A percentile compares a stretch with the other conserved stretches of the same genome.
These are phyloP conservation scores for Argynnis bischoffii DNA, from an alignment of 2,888 invertebrate genomes.

Conservation along the genomic window DNA sequence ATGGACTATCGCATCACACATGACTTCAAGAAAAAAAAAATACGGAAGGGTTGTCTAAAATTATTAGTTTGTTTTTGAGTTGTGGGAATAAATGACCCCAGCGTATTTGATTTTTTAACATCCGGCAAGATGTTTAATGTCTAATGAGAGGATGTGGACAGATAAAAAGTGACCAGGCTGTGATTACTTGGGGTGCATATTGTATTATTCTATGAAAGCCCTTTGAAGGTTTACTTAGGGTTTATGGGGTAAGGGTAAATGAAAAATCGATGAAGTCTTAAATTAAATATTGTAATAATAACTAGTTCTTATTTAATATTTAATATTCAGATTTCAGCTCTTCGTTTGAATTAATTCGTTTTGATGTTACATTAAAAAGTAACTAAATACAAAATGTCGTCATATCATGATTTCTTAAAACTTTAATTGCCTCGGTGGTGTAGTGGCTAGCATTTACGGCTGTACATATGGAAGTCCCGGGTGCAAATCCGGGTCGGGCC, in stretches of 20 bases:
- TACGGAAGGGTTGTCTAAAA: conserved; percentile 78
- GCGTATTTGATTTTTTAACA: conserved; percentile 61
- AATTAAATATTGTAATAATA: background rate
- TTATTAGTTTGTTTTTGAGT: conserved; percentile 77
- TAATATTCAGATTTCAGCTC: no score
- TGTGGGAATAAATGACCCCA: conserved; percentile 80
- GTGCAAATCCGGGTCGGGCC: no score
- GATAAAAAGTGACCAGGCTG: conserved; percentile 63
- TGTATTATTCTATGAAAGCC: conserved; percentile 14
- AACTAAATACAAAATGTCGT: no score
- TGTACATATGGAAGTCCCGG: no score
- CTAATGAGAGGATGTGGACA: conserved; percentile 69
- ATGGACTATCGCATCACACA: conserved; percentile 60
- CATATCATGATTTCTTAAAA: no score
- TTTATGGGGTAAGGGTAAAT: background rate
- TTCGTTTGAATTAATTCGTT: no score
- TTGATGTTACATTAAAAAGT: no score
- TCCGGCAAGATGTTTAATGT: conserved; percentile 77
- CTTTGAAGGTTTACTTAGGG: conserved; percentile 3
- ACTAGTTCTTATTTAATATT: no score
- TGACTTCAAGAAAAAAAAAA: conserved; percentile 61
- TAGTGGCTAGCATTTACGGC: no score
- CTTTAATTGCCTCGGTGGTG: no score
- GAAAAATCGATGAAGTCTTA: conserved; percentile 2
- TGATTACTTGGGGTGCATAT: conserved; percentile 46